Base-by-base conservation (phyloP, 2,888 invertebrate species). In the Plagodis pulveraria region DNA sequence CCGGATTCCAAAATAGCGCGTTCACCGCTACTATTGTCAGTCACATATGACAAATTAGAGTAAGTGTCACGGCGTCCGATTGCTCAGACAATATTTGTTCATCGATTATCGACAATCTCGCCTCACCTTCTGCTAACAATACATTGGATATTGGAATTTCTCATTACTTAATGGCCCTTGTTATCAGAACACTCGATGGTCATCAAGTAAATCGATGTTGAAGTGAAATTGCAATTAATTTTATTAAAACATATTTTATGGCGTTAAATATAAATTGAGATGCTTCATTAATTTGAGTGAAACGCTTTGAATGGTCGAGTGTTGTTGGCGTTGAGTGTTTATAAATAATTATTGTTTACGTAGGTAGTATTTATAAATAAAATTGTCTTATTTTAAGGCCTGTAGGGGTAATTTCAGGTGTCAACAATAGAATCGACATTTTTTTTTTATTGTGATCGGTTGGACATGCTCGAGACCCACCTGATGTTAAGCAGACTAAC, bases 61-160 rank as follows among this genome's bases (percentile, higher is more conserved):
- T 11, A 43, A 55, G 58, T 54, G 53, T 54, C 42, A 8, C 53
- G 11, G n/a, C 40, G 34, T 62, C 62, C 63, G 63, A 66, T 66
- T 68, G 68, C 41, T 66, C 58, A 54, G 54, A 67, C 70, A 76
- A 78, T 73, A 70, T 78, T 76, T 76, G 62, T 66, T 47, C 58
- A 63, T 68, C 76, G 73, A 72, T 76, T 76, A 76, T 70, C 56
- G 62, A 52, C 61, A 69, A 68, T 70, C 65, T 49, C 59, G 62
- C 69, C 71, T 70, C 73, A 49, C 74, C 75, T 45, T 66, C 6
- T 32, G 62, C 57, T 69, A 67, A 77, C 72, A 76, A 45, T 60
- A 66, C 63, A 50, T 62, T 51, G 53, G 49, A 58, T 67, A 67
- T 59, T 56, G 48, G 58, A 56, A 59, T 68, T 61, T 56, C 66